phyloP scores from a whole-genome alignment of 2,113 vertebrate genomes.

The Oreochromis spilurus region DNA sequence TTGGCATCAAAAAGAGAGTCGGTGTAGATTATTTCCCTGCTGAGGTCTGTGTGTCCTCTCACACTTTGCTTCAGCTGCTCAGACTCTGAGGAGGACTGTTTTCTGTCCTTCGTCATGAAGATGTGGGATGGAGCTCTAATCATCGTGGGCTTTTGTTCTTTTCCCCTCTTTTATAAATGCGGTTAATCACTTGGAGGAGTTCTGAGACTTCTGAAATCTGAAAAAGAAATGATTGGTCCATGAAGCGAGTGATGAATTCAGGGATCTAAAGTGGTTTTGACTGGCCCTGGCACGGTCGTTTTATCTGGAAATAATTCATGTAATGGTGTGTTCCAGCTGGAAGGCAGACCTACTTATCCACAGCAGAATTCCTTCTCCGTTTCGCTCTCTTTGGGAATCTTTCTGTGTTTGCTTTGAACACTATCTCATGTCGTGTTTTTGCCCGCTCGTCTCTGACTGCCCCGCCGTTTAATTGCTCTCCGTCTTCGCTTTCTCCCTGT shows the following conservation, averaged over 20 bases:
- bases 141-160: not conserved
- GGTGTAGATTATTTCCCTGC: not conserved
- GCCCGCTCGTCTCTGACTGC: not conserved
- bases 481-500: not conserved
- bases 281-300: not conserved
- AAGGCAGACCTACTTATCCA: not conserved
- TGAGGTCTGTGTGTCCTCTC: not conserved
- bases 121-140: not conserved
- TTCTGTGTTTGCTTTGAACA: not conserved
- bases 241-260: not conserved
- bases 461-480: slow-evolving; percentile 2
- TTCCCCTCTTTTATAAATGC: not conserved
- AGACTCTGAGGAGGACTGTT: not conserved
- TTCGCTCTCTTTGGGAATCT: not conserved
- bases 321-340: not conserved
- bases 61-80: not conserved
- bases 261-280: not conserved
- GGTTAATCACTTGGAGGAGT: not conserved
- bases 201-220: not conserved
- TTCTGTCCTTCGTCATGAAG: not conserved
- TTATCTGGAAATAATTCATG: not conserved
- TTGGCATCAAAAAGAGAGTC: not conserved
- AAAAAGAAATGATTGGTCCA: not conserved
- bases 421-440: not conserved
- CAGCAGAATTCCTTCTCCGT: not conserved